phyloP scores from a whole-genome alignment of 2,797 vertebrate species.

The Danio albolineatus region DNA sequence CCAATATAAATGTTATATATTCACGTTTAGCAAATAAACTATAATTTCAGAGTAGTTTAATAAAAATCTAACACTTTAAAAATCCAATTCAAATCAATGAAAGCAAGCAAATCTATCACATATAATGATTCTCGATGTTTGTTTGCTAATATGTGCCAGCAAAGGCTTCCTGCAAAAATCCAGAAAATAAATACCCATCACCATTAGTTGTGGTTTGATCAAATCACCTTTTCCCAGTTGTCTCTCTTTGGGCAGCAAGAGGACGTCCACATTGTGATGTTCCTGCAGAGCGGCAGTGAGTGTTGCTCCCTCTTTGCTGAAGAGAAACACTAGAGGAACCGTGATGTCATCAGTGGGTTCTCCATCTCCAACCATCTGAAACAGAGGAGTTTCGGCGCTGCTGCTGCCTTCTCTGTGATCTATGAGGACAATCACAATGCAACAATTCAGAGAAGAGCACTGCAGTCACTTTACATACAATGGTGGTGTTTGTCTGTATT shows the following conservation, averaged over 20 bases:
- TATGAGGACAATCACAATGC: slow-evolving; percentile 50
- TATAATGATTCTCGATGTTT: not conserved
- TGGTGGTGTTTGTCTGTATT: no score
- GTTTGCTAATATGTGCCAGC: not conserved
- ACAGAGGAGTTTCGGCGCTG: slow-evolving; percentile 80
- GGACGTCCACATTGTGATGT: slow-evolving; percentile 81
- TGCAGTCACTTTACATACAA: no score
- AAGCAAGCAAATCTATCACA: not conserved
- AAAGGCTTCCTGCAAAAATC: not conserved
- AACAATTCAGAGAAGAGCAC: not conserved
- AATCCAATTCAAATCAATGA: not conserved
- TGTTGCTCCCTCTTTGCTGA: slow-evolving; percentile 77
- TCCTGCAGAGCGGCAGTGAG: slow-evolving; percentile 78
- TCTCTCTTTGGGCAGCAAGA: slow-evolving; percentile 79
- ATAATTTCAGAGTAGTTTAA: no score
- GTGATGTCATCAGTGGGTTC: slow-evolving; percentile 77
- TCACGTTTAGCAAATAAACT: no score
- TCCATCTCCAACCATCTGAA: slow-evolving; percentile 87
- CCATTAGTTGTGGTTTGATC: not conserved
- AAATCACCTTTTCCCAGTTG: slow-evolving; percentile 77
- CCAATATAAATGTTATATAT: no score
- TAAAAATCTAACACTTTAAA: no score
- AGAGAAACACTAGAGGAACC: slow-evolving; percentile 82
- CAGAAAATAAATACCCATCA: not conserved
- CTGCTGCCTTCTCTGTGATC: slow-evolving; percentile 82